Evolutionary conservation across 2,888 invertebrate genomes (phyloP).

Genomic region (Dinocampus coccinellae): DNA sequence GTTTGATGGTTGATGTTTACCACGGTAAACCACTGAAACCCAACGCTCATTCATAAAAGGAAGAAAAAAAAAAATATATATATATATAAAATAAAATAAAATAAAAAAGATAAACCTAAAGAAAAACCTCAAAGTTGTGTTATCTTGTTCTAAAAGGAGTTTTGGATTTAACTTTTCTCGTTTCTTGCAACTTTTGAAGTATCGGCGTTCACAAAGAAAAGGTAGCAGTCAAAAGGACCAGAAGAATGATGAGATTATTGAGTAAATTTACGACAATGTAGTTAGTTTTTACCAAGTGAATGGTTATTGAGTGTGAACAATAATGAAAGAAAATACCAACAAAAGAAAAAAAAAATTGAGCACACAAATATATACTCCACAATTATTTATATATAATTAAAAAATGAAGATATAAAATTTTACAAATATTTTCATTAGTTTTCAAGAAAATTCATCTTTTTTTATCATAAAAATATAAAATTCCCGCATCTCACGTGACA

Average conservation of each 20-base stretch:
- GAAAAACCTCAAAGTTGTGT: constrained; percentile 10
- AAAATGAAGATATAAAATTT: neutral
- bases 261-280: constrained; percentile 15
- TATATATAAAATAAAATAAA: no score
- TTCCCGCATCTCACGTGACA: no score
- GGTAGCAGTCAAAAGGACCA: constrained; percentile 7
- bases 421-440: no score
- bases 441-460: no score
- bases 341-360: neutral
- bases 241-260: constrained; percentile 15
- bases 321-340: no score
- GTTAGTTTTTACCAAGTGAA: constrained; percentile 1
- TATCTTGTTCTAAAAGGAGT: constrained; percentile 23
- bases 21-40: neutral
- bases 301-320: neutral
- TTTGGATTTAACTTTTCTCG: constrained; percentile 26
- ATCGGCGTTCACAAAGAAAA: constrained; percentile 10
- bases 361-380: neutral
- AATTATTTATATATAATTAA: neutral
- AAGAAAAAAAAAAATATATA: no score
- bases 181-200: constrained; percentile 17
- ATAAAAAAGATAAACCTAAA: no score
- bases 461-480: no score
- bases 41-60: constrained; percentile 7
- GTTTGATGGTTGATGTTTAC: constrained; percentile 7